Evolutionary conservation across 2,888 invertebrate genomes (phyloP), one percentile per base, ranked within the genome.

Genomic region (Trisateles emortualis): DNA sequence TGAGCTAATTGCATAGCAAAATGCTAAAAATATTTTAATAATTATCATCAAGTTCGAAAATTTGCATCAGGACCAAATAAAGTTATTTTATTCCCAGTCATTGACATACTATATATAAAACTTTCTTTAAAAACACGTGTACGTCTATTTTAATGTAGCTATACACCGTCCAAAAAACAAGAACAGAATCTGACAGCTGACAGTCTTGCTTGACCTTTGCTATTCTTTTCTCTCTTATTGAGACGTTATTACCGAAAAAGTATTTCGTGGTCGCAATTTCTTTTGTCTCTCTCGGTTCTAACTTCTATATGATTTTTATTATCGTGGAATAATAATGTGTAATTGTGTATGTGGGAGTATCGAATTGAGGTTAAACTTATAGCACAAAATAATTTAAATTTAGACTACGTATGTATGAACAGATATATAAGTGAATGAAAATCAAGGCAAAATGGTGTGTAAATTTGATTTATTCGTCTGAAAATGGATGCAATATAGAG

Each of bases 371-470:
- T 88, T 89, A 88, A 74, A 60, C 68, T 78, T 76, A 77, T 69
- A 70, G 76, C 79, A 77, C 84, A 85, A 88, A 86, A 83, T 86
- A 86, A 79, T 84, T 75, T 73, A 77, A 79, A 74, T 78, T 78
- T 79, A 83, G 82, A 82, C 73, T 76, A n/a, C n/a, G n/a, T n/a
- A n/a, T n/a, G n/a, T n/a, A 85, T 84, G 83, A 80, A 79, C 81
- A 80, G 74, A 72, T 52, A 54, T 74, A 72, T 76, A 68, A 54
- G 70, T 84, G 74, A 82, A 85, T 87, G 81, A 85, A 80, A 86
- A 79, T 64, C 52, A 43, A 56, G 64, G 64, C 68, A 74, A 77
- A 79, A 89, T 91, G 90, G 90, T 90, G 54, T 61, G 83, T 79
- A 76, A 54, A 41, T 45, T 60, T 45, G 53, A 45, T 59, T 46